Evolutionary conservation across 2,797 vertebrate species (phyloP).

Genomic region (Mycteria americana): DNA sequence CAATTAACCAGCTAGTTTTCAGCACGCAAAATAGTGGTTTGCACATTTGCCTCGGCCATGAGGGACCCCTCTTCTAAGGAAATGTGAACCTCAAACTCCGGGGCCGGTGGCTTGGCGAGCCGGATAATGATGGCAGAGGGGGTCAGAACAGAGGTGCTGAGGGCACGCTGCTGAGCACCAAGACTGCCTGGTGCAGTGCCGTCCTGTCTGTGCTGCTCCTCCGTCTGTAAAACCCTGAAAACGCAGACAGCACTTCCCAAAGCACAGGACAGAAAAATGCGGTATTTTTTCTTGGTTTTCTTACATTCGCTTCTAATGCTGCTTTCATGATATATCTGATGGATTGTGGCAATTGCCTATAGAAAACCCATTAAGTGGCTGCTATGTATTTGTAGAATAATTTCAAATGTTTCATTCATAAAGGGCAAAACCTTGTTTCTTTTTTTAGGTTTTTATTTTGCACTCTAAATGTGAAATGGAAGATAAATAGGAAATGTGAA

Average conservation of each 20-base stretch:
- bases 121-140: background rate
- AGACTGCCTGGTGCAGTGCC: rapidly evolving
- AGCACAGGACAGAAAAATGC: background rate
- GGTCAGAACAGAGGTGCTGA: background rate
- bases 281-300: background rate
- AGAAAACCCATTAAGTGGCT: background rate
- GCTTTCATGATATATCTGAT: background rate
- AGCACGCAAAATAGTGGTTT: background rate
- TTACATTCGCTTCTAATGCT: background rate
- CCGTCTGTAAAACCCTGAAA: background rate
- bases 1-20: background rate
- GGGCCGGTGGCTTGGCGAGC: background rate
- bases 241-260: background rate
- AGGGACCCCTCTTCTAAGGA: background rate
- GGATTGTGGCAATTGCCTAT: background rate
- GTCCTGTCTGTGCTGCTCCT: rapidly evolving
- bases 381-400: background rate
- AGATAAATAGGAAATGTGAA: background rate
- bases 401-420: background rate
- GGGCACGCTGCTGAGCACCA: background rate
- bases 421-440: background rate
- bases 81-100: background rate
- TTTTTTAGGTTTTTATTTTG: background rate
- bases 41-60: rapidly evolving
- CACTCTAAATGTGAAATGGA: background rate